Percentiles rank a stretch among this genome's conserved stretches.
Conservation (phyloP, 2,113 vertebrate species). For the Varanus komodoensis region DNA sequence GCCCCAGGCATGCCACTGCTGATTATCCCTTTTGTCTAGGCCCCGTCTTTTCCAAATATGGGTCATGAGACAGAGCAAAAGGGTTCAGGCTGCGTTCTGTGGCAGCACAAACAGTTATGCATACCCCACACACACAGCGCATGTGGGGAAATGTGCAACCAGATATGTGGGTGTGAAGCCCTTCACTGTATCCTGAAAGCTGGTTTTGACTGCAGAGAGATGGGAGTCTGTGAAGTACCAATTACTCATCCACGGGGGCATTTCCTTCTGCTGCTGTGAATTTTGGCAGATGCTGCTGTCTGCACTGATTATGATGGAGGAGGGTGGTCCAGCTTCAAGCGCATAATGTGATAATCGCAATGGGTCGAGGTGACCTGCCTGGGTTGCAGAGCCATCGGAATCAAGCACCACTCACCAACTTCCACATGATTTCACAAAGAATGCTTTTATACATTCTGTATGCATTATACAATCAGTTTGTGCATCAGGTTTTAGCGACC, state of each 20-base stretch:
- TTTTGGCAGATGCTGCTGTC: not conserved
- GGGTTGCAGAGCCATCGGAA: not conserved
- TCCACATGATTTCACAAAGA: not conserved
- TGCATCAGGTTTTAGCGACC: not conserved
- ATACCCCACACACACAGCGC: not conserved
- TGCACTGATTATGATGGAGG: not conserved
- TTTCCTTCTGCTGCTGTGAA: not conserved
- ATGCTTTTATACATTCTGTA: no score
- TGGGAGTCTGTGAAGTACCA: not conserved
- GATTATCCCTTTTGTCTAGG: constrained; percentile 48
- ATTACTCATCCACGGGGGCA: not conserved
- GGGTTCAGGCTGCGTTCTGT: not conserved
- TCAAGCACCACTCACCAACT: not conserved
- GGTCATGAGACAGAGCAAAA: constrained; percentile 36
- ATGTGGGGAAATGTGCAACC: not conserved
- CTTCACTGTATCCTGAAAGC: not conserved
- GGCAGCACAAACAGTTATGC: not conserved
- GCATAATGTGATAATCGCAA: not conserved
- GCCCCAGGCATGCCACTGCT: not conserved
- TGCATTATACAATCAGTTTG: not conserved
- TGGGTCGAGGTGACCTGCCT: not conserved
- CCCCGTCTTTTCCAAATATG: constrained; percentile 32
- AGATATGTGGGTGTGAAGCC: not conserved
- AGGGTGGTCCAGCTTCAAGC: not conserved
- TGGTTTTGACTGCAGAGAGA: not conserved